Base-by-base conservation (phyloP, 2,113 vertebrate genomes). In the Sorex fumeus region DNA sequence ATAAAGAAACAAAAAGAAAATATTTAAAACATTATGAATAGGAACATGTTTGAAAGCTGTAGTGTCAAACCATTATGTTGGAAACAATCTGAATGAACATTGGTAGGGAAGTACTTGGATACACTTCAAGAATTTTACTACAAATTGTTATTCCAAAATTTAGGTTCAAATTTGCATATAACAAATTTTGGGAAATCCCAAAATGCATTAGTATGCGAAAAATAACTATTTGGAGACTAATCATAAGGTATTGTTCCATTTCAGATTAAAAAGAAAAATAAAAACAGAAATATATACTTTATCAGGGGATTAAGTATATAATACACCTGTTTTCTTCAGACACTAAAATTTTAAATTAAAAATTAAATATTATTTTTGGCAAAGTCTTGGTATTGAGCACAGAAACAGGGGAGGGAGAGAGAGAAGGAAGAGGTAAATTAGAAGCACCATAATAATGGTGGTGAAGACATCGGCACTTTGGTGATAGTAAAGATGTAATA, bases 111-210 rank as follows among this genome's bases (percentile, higher is more conserved):
- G 27, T 60, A 57, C 45, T 62, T n/a, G 21, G 67, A 66, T 78
- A 83, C 64, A 30, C 84, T 66, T 57, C 71, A 66, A 50, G 72
- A 87, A 82, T 94, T 50, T 40, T 77, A 34, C 64, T 83, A 34
- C 3, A 91, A 93, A 71, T 43, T 78, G 32, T 88, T 83, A 57
- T 0, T 34, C 30, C 30, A n/a, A 64, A 84, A 94, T 93, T 90
- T 69, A 82, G 27, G 74, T 74, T 67, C 69, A 88, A 57, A 74
- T 78, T 87, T 77, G 82, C 40, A 83, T 78, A 66, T 43, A n/a
- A 66, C 27, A 57, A 91, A 45, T 78, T 83, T 27, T 36, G 71
- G 40, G 78, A 32, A 87, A 53, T 71, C 32, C 84, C 53, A 1
- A 45, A 72, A 53, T 10, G 75, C 11, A n/a, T 47, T 76, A 90